Evolutionary conservation across 2,888 invertebrate genomes (phyloP).

Genomic region (Acronicta leporina): DNA sequence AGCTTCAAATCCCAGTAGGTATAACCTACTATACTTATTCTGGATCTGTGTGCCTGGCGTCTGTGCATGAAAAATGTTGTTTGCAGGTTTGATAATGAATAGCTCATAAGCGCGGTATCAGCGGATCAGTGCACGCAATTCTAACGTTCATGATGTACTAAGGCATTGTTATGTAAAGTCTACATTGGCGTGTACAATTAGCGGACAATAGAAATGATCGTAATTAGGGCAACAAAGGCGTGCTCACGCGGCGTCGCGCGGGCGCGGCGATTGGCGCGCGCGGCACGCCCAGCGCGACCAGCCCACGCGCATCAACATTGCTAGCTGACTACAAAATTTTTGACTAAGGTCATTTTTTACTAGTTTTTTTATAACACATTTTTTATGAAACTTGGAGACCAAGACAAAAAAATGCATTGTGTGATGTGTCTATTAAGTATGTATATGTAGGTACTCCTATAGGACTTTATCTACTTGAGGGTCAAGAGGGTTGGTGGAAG

Average conservation of each 20-base stretch:
- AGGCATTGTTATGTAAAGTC: conserved; percentile 1
- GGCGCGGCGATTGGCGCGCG: conserved; percentile 24
- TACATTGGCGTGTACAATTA: conserved; percentile 23
- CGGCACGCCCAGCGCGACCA: conserved; percentile 24
- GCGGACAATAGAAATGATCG: conserved; percentile 50
- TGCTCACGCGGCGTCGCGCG: conserved; percentile 19
- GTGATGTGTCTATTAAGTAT: too few relatives aligned
- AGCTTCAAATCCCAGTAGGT: too few relatives aligned
- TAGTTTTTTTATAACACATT: background rate
- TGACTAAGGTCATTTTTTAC: background rate
- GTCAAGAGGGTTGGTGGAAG: too few relatives aligned
- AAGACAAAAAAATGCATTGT: too few relatives aligned
- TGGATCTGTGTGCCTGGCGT: too few relatives aligned
- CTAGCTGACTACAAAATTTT: background rate
- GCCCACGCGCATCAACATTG: conserved; percentile 7
- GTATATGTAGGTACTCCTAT: too few relatives aligned
- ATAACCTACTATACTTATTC: too few relatives aligned
- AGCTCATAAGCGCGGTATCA: too few relatives aligned
- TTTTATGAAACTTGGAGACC: too few relatives aligned
- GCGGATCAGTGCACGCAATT: conserved; percentile 1
- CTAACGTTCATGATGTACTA: background rate
- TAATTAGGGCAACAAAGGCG: conserved; percentile 56
- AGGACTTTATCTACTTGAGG: too few relatives aligned
- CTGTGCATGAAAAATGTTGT: too few relatives aligned
- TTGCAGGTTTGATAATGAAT: too few relatives aligned